Percentiles rank a stretch among this genome's conserved stretches.
phyloP scores from a whole-genome alignment of 2,797 vertebrate genomes.

The Luscinia luscinia region DNA sequence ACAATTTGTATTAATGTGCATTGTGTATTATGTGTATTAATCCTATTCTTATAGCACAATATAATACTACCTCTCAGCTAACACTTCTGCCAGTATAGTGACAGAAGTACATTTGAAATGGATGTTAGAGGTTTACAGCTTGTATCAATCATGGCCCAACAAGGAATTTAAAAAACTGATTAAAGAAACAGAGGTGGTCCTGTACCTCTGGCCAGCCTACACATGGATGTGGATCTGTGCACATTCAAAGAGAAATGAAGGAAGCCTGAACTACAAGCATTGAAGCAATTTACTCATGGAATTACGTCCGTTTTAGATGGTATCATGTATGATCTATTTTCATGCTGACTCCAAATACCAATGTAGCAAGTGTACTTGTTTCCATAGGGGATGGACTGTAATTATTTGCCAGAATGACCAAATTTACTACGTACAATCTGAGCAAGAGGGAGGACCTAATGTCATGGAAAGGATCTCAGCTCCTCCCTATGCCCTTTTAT shows the following conservation, averaged over 20 bases:
- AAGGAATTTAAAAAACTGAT: not conserved
- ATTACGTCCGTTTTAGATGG: rapidly evolving
- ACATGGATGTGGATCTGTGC: not conserved
- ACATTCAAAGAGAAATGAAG: not conserved
- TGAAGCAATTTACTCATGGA: not conserved
- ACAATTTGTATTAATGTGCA: not conserved
- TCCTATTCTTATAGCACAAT: not conserved
- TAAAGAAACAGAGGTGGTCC: not conserved
- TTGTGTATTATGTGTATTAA: no score
- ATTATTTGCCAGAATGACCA: not conserved
- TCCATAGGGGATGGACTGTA: not conserved
- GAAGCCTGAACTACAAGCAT: not conserved
- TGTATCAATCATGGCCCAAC: not conserved
- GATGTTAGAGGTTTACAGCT: not conserved
- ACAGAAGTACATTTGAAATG: not conserved
- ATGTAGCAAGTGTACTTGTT: not conserved
- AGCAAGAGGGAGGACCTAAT: not conserved
- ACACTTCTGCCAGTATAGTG: not conserved
- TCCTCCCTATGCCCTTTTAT: not conserved
- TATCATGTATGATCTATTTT: not conserved
- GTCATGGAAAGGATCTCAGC: not conserved
- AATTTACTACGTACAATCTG: not conserved
- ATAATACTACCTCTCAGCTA: not conserved
- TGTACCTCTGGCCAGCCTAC: not conserved
- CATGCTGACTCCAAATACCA: not conserved